These are phyloP conservation scores for Amphipyra berbera DNA, from an alignment of 2,888 invertebrate species.

Conservation along the genomic window DNA sequence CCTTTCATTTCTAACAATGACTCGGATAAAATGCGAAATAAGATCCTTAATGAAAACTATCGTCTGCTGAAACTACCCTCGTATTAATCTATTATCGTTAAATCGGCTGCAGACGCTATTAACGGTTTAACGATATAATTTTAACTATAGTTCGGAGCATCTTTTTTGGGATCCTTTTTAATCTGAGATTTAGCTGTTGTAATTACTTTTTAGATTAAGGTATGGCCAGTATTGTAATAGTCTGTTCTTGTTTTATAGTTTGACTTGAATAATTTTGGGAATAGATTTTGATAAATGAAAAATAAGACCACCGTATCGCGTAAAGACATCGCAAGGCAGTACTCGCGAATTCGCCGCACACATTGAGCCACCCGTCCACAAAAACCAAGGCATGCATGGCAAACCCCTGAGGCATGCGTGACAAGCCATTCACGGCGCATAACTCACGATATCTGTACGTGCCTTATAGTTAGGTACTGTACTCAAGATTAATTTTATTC, in stretches of 20 bases:
- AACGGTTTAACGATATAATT: constrained; percentile 56
- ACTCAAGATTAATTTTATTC: too few species aligned
- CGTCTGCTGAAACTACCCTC: constrained; percentile 60
- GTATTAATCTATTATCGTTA: constrained; percentile 74
- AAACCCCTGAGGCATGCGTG: too few species aligned
- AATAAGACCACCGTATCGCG: too few species aligned
- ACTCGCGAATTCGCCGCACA: too few species aligned
- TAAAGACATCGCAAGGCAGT: too few species aligned
- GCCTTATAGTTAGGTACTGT: too few species aligned
- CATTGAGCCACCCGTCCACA: too few species aligned
- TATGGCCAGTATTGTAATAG: not conserved
- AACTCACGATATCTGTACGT: too few species aligned
- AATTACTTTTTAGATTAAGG: constrained; percentile 50
- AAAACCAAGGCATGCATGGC: too few species aligned
- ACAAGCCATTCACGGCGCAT: too few species aligned
- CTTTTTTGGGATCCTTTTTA: constrained; percentile 46
- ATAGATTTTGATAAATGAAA: too few species aligned
- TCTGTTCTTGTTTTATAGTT: constrained; percentile 12
- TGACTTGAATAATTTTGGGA: not conserved
- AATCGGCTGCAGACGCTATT: constrained; percentile 75
- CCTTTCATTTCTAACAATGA: constrained; percentile 74
- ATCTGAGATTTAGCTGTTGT: constrained; percentile 34
- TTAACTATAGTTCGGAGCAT: constrained; percentile 35
- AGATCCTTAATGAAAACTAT: constrained; percentile 77
- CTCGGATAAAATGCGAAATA: constrained; percentile 74